phyloP scores from a whole-genome alignment of 2,113 vertebrate genomes.

The Coptodon bakossiorum region DNA sequence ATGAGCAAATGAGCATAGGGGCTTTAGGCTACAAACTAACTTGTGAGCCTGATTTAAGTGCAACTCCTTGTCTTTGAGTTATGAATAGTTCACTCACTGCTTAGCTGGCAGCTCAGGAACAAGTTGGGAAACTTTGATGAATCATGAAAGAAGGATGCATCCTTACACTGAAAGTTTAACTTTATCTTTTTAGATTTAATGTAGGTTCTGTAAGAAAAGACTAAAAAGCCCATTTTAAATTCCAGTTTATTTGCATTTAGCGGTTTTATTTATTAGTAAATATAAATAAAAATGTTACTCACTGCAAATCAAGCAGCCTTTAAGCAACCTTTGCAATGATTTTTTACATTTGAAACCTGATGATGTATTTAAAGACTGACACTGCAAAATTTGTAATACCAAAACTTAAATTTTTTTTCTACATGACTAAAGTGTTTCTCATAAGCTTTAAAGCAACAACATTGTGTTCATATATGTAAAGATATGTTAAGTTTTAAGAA shows the following conservation, averaged over 20 bases:
- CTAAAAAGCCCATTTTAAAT: not conserved
- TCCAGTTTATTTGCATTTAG: not conserved
- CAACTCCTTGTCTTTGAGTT: not conserved
- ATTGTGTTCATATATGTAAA: not conserved
- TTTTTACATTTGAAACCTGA: not conserved
- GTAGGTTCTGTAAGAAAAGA: not conserved
- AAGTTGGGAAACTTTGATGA: not conserved
- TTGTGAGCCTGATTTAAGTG: not conserved
- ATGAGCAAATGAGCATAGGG: not conserved
- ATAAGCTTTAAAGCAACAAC: not conserved
- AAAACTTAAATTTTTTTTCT: not conserved
- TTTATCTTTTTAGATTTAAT: not conserved
- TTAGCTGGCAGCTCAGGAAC: not conserved
- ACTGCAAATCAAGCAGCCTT: not conserved
- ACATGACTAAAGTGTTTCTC: not conserved
- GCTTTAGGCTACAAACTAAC: not conserved
- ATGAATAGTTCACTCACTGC: not conserved
- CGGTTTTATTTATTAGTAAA: not conserved
- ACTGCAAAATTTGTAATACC: not conserved
- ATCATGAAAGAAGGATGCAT: rapidly evolving
- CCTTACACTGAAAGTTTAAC: not conserved
- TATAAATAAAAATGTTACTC: not conserved
- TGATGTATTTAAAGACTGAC: not conserved
- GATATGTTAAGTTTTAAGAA: not conserved
- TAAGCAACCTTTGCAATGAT: not conserved